Evolutionary conservation across 2,797 vertebrate genomes (phyloP), one percentile per base, ranked within the genome.

Genomic region (Spinibarbus caldwelli): DNA sequence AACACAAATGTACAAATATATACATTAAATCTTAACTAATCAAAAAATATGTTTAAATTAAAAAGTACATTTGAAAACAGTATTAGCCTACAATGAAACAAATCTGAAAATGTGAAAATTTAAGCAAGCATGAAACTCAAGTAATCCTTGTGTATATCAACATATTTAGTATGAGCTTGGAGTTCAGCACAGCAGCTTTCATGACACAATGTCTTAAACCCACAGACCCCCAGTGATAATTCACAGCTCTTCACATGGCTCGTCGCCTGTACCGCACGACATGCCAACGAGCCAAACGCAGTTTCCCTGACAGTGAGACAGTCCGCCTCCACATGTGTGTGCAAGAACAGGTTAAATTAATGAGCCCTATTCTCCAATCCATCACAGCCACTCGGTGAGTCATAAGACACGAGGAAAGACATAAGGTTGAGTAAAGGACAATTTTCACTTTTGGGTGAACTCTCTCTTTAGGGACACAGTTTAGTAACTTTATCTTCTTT

Each of bases 191-290:
- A 59, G n/a, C 41, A 43, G 23, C 76, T 41, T 26, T 62, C 38
- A 64, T 62, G 76, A 54, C 76, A 43, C 15, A 1, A 31, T 64
- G 34, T 26, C 75, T 77, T 78, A 23, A 83, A 49, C 71, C 41
- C 57, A 75, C 71, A 76, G 54, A 64, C 7, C 38, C 12, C 5
- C 29, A 14, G 21, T 12, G 23, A 41, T 75, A 47, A 75, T 47
- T 75, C 70, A 75, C 70, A 83, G 57, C 54, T 36, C 54, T 62
- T 47, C 81, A 83, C 59, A 36, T 45, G 38, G 29, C n/a, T n/a
- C n/a, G n/a, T n/a, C 4, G 21, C 80, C 70, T 36, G 21, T 19
- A 59, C 29, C 14, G 14, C 57, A 57, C 9, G n/a, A 64, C 43
- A 75, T 62, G 21, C 81, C 70, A 73, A 34, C 11, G 80, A 73